Base-by-base conservation (phyloP, 2,888 invertebrate genomes). In the Dioctria linearis region DNA sequence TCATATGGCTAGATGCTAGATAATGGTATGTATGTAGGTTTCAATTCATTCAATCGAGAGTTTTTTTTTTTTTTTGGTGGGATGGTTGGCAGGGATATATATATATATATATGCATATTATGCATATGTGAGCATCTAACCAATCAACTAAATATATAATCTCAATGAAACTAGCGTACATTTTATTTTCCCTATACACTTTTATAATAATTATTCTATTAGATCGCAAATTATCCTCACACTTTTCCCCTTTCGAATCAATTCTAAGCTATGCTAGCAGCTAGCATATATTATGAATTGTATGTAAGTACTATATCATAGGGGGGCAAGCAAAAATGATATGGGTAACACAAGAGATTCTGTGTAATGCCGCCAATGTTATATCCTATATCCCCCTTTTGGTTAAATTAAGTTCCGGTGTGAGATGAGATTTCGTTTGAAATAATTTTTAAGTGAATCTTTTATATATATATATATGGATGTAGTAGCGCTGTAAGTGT, bases 371-470 rank as follows among this genome's bases (percentile, higher is more conserved):
- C n/a, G 39, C n/a, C 43, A n/a, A 42, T 66, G 13, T 42, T 9
- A 13, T 66, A n/a, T 40, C 11, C 5, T 61, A 57, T 25, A 57
- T 51, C 69, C 69, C 69, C 69, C 49, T 49, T 25, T 49, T 43
- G 49, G 49, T 69, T 59, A 8, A 13, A 9, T 43, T 49, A 37
- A 75, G 57, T 61, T 59, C 75, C 75, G 75, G 59, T 75, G 61
- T 59, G 42, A 75, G 57, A 57, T 11, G 57, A 43, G 59, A 57
- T 40, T 59, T 75, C 13, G 46, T 13, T 59, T n/a, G 42, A 40
- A 75, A 13, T n/a, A 75, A 59, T 75, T 25, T 42, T 75, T 71
- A 71, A 71, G 71, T 71, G 71, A 51, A 71, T 71, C 46, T 67
- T 25, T 25, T 25, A 25, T 25, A 25, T 25, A 25, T 25, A 25